These are phyloP conservation scores for Caenorhabditis afra DNA, from an alignment of 2,888 invertebrate species.

Conservation along the genomic window DNA sequence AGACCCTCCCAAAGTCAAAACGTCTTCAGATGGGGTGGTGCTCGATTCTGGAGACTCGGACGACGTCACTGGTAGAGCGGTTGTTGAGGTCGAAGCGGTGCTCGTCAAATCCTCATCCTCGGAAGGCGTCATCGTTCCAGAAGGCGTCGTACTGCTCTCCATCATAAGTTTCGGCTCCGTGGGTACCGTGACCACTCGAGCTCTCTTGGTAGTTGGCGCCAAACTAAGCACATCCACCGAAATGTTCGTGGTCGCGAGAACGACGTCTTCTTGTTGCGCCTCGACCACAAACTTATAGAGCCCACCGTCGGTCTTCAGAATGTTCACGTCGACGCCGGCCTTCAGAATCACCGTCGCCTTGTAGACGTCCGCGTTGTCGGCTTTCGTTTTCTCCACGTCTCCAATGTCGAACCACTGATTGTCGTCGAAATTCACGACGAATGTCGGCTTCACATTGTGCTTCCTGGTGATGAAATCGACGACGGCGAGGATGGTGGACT, in stretches of 20 bases:
- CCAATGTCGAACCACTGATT: conserved; percentile 70
- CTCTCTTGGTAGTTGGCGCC: conserved; percentile 56
- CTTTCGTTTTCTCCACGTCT: conserved; percentile 57
- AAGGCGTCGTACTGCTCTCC: not conserved
- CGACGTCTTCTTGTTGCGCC: conserved; percentile 48
- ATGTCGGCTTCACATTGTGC: conserved; percentile 60
- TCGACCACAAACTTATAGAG: conserved; percentile 61
- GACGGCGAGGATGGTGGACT: conserved; percentile 65
- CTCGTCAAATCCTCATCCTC: not conserved
- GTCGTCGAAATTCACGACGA: conserved; percentile 63
- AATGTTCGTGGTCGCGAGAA: conserved; percentile 58
- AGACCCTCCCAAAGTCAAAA: conserved; percentile 9
- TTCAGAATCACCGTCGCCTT: conserved; percentile 61
- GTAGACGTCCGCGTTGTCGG: conserved; percentile 65
- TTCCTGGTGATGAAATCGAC: conserved; percentile 67
- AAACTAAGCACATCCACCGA: conserved; percentile 67
- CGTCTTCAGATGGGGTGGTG: conserved; percentile 18
- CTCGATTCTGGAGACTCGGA: conserved; percentile 5
- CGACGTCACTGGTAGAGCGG: not conserved
- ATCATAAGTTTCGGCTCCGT: conserved; percentile 28
- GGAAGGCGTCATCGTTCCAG: conserved; percentile 10
- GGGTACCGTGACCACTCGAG: conserved; percentile 38
- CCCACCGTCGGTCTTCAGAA: conserved; percentile 52
- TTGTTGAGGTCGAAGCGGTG: conserved; percentile 3
- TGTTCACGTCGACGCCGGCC: conserved; percentile 47